A percentile compares a stretch with the other conserved stretches of the same genome.
These are phyloP conservation scores for Asteroscopus sphinx DNA, from an alignment of 2,888 invertebrate genomes.

Conservation along the genomic window DNA sequence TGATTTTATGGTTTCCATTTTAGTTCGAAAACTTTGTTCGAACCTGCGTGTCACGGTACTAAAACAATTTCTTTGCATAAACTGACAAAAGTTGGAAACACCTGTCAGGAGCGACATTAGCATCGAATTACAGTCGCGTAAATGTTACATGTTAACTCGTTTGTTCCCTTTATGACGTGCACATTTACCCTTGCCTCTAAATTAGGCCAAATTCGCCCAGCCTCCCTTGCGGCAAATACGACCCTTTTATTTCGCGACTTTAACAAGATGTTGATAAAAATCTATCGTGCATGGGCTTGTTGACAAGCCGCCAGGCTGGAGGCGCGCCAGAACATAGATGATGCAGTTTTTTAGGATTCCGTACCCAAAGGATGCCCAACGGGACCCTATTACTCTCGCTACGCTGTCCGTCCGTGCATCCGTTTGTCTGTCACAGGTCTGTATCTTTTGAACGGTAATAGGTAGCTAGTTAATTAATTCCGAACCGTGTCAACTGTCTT, in stretches of 20 bases:
- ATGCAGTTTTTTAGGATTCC: constrained; percentile 78
- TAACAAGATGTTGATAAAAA: constrained; percentile 61
- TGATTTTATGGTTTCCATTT: constrained; percentile 15
- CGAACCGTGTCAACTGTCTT: no score
- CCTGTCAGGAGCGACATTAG: constrained; percentile 53
- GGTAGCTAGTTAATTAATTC: no score
- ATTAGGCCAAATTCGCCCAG: constrained; percentile 47
- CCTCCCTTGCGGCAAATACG: constrained; percentile 32
- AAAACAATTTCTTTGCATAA: constrained; percentile 40
- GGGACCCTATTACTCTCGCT: no score
- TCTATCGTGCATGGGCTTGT: constrained; percentile 59
- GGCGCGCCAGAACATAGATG: constrained; percentile 66
- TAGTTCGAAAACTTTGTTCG: constrained; percentile 24
- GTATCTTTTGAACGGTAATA: no score
- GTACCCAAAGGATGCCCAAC: no score
- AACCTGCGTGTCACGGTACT: constrained; percentile 21
- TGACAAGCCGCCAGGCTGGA: constrained; percentile 74
- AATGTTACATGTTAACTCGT: constrained; percentile 43
- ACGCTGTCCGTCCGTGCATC: no score
- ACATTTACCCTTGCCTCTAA: constrained; percentile 40
- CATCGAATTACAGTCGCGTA: constrained; percentile 49
- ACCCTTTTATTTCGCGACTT: constrained; percentile 50
- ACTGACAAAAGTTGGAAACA: constrained; percentile 48
- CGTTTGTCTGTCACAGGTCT: no score
- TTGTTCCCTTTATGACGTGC: constrained; percentile 45